Conservation (phyloP, 2,888 invertebrate species). For the Erpobdella octoculata region DNA sequence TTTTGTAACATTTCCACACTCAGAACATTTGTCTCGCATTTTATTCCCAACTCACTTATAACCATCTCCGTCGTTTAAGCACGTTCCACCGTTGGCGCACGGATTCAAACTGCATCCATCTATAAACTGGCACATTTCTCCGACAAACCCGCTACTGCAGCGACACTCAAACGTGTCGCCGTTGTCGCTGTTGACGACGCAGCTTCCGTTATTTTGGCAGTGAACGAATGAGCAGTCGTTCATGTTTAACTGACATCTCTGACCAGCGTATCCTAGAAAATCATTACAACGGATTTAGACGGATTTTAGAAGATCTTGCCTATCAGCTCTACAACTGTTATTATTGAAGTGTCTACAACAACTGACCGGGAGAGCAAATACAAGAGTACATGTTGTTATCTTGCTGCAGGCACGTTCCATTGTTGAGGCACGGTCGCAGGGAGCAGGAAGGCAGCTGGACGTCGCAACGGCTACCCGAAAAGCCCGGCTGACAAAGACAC, state of each 20-base stretch:
- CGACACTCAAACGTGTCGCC: background rate
- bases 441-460: background rate
- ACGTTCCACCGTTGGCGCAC: slow-evolving; percentile 5
- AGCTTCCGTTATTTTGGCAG: background rate
- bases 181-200: background rate
- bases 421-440: slow-evolving; percentile 34
- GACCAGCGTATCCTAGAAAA: background rate
- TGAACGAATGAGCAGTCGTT: background rate
- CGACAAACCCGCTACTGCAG: background rate
- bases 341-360: too few species aligned
- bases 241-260: background rate
- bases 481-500: slow-evolving; percentile 10
- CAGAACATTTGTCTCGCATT: background rate
- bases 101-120: background rate
- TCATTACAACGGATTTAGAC: background rate
- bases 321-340: background rate
- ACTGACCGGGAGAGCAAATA: background rate
- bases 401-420: slow-evolving; percentile 35
- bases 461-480: background rate
- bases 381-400: slow-evolving; percentile 30
- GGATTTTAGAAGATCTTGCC: background rate
- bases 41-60: background rate
- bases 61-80: background rate
- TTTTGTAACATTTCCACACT: background rate
- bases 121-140: background rate